Evolutionary conservation across 2,113 vertebrate species (phyloP), one percentile per base, ranked within the genome.

Genomic region (Pedetes capensis): DNA sequence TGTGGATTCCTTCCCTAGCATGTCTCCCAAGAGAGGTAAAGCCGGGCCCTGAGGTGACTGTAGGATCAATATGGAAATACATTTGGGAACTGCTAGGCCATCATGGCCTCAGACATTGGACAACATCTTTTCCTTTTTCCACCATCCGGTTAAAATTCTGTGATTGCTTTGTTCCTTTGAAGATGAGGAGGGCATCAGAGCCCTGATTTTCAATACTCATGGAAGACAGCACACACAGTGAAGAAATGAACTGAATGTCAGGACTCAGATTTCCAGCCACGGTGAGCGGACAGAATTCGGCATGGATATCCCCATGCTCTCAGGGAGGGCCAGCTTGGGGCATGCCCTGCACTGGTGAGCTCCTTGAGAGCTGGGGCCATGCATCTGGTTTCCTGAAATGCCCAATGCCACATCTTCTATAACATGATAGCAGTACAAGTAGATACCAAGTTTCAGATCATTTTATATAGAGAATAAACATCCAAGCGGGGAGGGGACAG

Each of bases 301-400:
- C 34, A 39, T 11, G 6, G 61, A 3, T 29, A 2, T 23, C 12
- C 29, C 49, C 7, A 10, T 4, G 23, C n/a, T 84, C 25, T 22
- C 13, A 32, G 8, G 78, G 8, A 23, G 53, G 53, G 32, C 55
- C 3, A 51, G 5, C 2, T 39, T 27, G 49, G 88, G 29, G 27
- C 14, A 1, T 3, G 76, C 0, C 4, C 2, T 11, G 51, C 18
- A 37, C 32, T 3, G 1, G 12, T 14, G 34, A 64, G 16, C 27
- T 32, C 32, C 74, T 3, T 2, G 22, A 37, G 27, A 42, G 27
- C 27, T 2, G 1, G 6, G 51, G 23, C 44, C 11, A 12, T 2
- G 25, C 37, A 53, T 59, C 51, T 72, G 55, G 14, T 9, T 69
- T 16, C 13, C 25, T 27, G 3, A 61, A 18, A 78, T 7, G 11